These are phyloP conservation scores for Oxycera nigricornis DNA, from an alignment of 2,888 invertebrate genomes.

Conservation along the genomic window DNA sequence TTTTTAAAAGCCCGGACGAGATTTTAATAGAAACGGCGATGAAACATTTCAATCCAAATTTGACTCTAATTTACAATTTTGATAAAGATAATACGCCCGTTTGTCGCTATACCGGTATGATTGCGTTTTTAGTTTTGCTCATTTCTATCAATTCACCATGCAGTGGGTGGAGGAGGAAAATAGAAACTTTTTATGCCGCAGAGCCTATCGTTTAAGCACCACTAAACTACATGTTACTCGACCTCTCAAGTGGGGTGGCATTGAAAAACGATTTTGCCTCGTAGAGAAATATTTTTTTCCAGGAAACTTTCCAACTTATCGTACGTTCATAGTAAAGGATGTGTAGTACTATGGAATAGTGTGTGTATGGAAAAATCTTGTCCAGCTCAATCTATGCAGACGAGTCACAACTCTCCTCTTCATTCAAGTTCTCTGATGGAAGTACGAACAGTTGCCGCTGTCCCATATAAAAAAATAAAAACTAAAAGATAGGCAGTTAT, in stretches of 20 bases:
- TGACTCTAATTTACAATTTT: slow-evolving; percentile 18
- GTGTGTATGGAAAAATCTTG: too few relatives aligned
- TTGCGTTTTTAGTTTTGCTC: slow-evolving; percentile 10
- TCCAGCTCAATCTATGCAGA: too few relatives aligned
- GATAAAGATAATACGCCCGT: background rate
- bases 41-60: slow-evolving; percentile 1
- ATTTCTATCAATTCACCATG: background rate
- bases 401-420: too few relatives aligned
- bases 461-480: too few relatives aligned
- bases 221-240: background rate
- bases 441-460: too few relatives aligned
- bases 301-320: background rate
- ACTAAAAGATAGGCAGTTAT: too few relatives aligned
- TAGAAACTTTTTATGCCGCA: background rate
- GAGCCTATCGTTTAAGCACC: background rate
- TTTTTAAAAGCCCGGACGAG: background rate
- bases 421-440: too few relatives aligned
- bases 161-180: background rate
- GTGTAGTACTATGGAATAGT: too few relatives aligned
- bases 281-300: background rate
- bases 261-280: slow-evolving; percentile 11
- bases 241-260: background rate
- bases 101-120: too few relatives aligned
- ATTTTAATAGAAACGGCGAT: background rate
- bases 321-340: too few relatives aligned